Evolutionary conservation across 2,888 invertebrate genomes (phyloP).

Genomic region (Drosophila neoperkinsi): DNA sequence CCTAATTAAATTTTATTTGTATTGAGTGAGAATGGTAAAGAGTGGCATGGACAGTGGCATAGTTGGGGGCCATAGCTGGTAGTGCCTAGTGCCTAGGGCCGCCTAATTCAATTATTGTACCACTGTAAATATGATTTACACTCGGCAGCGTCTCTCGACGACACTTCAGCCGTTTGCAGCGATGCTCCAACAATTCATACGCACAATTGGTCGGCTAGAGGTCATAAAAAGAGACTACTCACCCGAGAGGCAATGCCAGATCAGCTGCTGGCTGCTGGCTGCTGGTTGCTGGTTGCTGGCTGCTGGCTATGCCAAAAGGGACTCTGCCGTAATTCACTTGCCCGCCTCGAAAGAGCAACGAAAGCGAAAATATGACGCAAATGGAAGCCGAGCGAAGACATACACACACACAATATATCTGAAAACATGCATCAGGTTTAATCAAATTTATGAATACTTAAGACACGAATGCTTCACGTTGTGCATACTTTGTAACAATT

Average conservation of each 20-base stretch:
- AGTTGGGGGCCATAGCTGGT: slow-evolving; percentile 3
- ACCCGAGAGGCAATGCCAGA: slow-evolving; percentile 28
- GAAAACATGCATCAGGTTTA: slow-evolving; percentile 8
- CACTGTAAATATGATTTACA: slow-evolving; percentile 81
- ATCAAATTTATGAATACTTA: neutral
- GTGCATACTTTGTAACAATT: neutral
- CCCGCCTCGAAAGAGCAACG: neutral
- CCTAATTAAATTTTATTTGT: slow-evolving; percentile 66
- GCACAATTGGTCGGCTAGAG: slow-evolving; percentile 68
- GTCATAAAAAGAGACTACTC: slow-evolving; percentile 72
- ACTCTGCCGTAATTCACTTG: slow-evolving; percentile 7
- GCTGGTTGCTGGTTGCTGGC: neutral
- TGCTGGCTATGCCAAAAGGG: slow-evolving; percentile 1
- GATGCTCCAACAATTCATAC: slow-evolving; percentile 53
- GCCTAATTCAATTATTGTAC: slow-evolving; percentile 79
- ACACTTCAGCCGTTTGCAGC: slow-evolving; percentile 35
- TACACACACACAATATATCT: neutral
- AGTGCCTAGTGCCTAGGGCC: slow-evolving; percentile 32
- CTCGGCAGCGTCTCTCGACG: slow-evolving; percentile 39
- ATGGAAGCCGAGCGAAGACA: neutral
- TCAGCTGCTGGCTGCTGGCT: slow-evolving; percentile 15
- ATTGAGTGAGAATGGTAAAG: slow-evolving; percentile 22
- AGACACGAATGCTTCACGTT: neutral
- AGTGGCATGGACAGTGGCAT: neutral
- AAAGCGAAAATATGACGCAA: neutral